These are phyloP conservation scores for Mythimna impura DNA, from an alignment of 2,888 invertebrate genomes.

Conservation along the genomic window DNA sequence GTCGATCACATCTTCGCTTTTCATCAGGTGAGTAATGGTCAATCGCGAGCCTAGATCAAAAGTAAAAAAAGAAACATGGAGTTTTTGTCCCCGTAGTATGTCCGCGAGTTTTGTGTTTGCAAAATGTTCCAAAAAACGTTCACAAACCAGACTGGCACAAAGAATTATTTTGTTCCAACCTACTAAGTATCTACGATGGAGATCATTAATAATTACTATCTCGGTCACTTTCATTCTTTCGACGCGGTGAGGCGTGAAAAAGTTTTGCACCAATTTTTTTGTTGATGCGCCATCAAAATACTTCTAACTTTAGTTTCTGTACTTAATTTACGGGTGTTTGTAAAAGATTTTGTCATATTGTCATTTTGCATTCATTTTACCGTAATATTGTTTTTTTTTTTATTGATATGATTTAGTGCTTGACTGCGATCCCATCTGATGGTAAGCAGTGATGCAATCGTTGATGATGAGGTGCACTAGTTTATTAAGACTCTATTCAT, in stretches of 20 bases:
- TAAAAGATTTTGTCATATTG: background rate
- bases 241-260: background rate
- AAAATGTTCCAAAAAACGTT: background rate
- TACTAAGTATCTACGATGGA: conserved; percentile 23
- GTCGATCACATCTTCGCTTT: too few relatives aligned
- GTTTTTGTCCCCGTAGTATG: too few relatives aligned
- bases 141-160: background rate
- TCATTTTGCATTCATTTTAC: background rate
- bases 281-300: conserved; percentile 3
- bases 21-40: too few relatives aligned
- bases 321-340: too few relatives aligned
- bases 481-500: too few relatives aligned
- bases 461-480: too few relatives aligned
- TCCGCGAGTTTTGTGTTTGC: too few relatives aligned
- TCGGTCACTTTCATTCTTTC: conserved; percentile 41
- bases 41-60: too few relatives aligned
- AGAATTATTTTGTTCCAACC: conserved; percentile 26
- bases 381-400: background rate
- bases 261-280: conserved; percentile 35
- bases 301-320: background rate
- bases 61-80: too few relatives aligned
- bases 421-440: too few relatives aligned
- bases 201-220: conserved; percentile 46
- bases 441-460: too few relatives aligned
- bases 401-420: too few relatives aligned